Evolutionary conservation across 2,797 vertebrate species (phyloP), one percentile per base, ranked within the genome.

Genomic region (Nannoperca australis): DNA sequence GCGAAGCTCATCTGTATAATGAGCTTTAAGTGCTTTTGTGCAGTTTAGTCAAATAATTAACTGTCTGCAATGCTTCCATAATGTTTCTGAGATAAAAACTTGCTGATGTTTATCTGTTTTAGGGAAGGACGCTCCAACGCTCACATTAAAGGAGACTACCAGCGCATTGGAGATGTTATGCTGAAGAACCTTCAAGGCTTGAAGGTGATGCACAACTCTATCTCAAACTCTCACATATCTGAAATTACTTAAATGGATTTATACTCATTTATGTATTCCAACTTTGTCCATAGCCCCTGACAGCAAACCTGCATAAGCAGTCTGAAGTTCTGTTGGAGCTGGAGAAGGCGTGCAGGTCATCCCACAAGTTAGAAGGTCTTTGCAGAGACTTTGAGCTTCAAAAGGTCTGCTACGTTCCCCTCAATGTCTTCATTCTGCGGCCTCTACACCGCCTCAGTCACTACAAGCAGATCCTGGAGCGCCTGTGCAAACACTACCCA

Each of bases 381-480:
- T 99, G 97, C 94, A 93, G 97, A 69, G 97, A 99, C 87, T 99
- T 99, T 63, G 98, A 99, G 89, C 94, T 98, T 86, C 97, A 99
- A 84, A 99, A 99, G 85, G 98, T 98, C 82, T 99, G 98, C 86
- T 99, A 99, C 90, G 90, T 99, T 82, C 98, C 98, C 7, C 95
- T 99, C 84, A 99, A 97, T 38, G 96, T 97, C 79, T 99, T 99
- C 92, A 93, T 99, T 1, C 97, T 99, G 89, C 95, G 97, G 70
- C 98, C 98, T 0, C 94, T 98, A 85, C 98, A 99, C 93, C 96
- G 98, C 83, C 97, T 99, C 79, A 94, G 96, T 93, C 98, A 99
- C 95, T 99, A 99, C 94, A 97, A 97, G 92, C 97, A 98, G 94
- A 97, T 99, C 89, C 96, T 99, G 93, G 97, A 98, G 93, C 95